Conservation (phyloP, 2,113 vertebrate species). For the Bos indicus region DNA sequence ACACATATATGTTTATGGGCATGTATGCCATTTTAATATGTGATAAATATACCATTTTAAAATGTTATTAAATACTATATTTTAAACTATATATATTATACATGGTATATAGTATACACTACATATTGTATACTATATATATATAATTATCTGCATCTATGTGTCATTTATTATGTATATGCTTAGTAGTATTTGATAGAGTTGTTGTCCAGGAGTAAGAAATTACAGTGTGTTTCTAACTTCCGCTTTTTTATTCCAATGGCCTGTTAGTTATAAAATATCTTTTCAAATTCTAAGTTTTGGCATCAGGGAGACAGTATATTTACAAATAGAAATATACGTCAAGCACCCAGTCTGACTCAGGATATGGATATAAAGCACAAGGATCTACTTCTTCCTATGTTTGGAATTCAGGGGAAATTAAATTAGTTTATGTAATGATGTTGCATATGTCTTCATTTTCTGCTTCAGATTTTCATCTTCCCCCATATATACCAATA, state of each 20-base stretch:
- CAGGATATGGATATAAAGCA: not conserved
- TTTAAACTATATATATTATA: not conserved
- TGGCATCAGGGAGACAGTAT: not conserved
- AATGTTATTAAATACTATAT: not conserved
- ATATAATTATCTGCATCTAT: not conserved
- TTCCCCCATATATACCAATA: not conserved
- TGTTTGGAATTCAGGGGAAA: constrained; percentile 3
- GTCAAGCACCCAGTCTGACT: not conserved
- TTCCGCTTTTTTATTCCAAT: constrained; percentile 13
- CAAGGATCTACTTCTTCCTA: not conserved
- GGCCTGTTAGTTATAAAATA: not conserved
- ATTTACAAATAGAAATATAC: not conserved
- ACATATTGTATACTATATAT: not conserved
- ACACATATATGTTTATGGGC: no score
- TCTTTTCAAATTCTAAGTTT: not conserved
- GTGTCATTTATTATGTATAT: not conserved
- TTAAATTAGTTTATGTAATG: constrained; percentile 4
- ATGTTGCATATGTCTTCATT: constrained; percentile 9
- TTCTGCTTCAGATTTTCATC: not conserved
- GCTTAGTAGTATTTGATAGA: not conserved
- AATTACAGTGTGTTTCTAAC: not conserved
- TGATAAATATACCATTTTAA: not conserved
- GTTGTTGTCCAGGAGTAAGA: not conserved
- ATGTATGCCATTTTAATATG: not conserved
- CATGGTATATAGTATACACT: not conserved